Evolutionary conservation across 1,140 invertebrate species (phyloP).

Genomic region (Meteorus sp.): DNA sequence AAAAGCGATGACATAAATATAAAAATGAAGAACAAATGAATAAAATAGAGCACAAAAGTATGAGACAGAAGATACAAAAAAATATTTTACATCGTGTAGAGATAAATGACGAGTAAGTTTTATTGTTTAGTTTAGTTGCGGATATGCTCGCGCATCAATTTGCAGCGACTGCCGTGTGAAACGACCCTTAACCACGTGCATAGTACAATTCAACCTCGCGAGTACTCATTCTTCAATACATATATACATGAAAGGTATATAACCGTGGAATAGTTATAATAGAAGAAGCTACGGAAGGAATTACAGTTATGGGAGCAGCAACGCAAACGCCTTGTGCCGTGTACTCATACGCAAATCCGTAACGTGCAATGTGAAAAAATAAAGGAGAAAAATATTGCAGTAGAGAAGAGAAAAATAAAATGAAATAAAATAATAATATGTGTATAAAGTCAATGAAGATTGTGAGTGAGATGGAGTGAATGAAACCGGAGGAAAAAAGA

Average conservation of each 20-base stretch:
- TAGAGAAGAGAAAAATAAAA: too few relatives aligned
- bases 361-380: too few relatives aligned
- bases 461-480: background rate
- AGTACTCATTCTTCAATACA: too few relatives aligned
- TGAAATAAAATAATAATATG: too few relatives aligned
- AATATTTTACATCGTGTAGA: too few relatives aligned
- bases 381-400: too few relatives aligned
- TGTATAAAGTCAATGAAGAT: background rate
- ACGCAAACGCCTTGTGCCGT: background rate
- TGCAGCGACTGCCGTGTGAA: constrained; percentile 17
- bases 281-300: constrained; percentile 6
- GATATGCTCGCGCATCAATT: background rate
- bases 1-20: too few relatives aligned
- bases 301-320: constrained; percentile 24
- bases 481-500: background rate
- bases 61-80: too few relatives aligned
- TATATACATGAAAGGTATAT: too few relatives aligned
- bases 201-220: background rate
- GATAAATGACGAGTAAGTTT: background rate
- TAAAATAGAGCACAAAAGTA: too few relatives aligned
- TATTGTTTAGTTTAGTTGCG: background rate
- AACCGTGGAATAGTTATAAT: background rate
- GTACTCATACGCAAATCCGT: constrained; percentile 19
- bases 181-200: constrained; percentile 19
- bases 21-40: too few relatives aligned